These are phyloP conservation scores for Zoanthus sociatus DNA, from an alignment of 92 coral and sea anemone genomes.

Conservation along the genomic window DNA sequence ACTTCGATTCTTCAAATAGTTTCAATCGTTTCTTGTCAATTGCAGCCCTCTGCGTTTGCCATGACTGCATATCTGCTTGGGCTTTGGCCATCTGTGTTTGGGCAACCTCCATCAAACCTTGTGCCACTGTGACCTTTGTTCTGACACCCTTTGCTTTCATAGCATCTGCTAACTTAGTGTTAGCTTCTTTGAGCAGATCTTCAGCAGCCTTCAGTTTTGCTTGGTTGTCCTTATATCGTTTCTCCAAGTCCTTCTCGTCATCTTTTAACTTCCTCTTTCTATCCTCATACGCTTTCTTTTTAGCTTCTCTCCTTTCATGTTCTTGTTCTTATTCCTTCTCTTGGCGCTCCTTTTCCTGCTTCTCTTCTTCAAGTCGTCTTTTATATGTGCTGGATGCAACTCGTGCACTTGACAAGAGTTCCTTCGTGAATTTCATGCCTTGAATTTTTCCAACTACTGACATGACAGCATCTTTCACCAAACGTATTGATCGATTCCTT, in stretches of 20 bases:
- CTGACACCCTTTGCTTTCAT: slow-evolving; percentile 19
- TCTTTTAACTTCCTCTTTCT: slow-evolving; percentile 4
- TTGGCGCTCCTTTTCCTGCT: slow-evolving; percentile 32
- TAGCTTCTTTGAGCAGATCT: slow-evolving; percentile 34
- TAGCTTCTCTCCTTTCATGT: slow-evolving; percentile 5
- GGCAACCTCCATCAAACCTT: slow-evolving; percentile 31
- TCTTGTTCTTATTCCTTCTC: slow-evolving; percentile 10
- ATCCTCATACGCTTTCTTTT: background rate
- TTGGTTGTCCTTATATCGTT: slow-evolving; percentile 19
- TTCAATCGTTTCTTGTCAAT: slow-evolving; percentile 9
- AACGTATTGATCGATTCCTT: slow-evolving; percentile 24
- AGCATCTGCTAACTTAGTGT: slow-evolving; percentile 33
- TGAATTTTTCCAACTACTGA: slow-evolving; percentile 17
- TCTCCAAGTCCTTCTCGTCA: background rate
- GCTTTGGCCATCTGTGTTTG: slow-evolving; percentile 28
- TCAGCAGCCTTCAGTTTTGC: slow-evolving; percentile 32
- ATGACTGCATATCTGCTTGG: slow-evolving; percentile 27
- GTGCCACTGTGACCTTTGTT: slow-evolving; percentile 36
- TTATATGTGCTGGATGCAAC: slow-evolving; percentile 21
- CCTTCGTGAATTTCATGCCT: slow-evolving; percentile 19
- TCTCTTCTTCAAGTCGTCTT: slow-evolving; percentile 25
- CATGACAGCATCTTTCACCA: slow-evolving; percentile 22
- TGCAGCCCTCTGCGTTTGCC: slow-evolving; percentile 21
- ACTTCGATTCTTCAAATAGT: slow-evolving; percentile 10
- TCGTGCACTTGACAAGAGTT: slow-evolving; percentile 24